phyloP scores from a whole-genome alignment of 2,888 invertebrate species.

The Hypsopygia costalis region DNA sequence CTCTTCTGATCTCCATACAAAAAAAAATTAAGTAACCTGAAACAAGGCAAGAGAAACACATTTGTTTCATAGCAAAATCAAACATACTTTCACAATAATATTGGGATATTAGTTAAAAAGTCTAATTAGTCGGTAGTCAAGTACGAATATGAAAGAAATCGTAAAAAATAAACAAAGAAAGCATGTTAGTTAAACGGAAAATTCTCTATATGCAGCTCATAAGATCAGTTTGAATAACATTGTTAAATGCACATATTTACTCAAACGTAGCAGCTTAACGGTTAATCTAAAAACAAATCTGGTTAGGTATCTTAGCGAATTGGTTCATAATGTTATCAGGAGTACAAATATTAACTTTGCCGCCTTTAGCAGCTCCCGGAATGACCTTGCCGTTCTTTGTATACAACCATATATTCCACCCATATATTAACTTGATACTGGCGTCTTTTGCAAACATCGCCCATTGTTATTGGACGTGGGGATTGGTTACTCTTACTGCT shows the following conservation, averaged over 20 bases:
- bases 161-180: no score
- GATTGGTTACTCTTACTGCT: conserved; percentile 4
- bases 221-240: conserved; percentile 29
- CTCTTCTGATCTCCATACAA: no score
- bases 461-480: conserved; percentile 37
- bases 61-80: no score
- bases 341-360: conserved; percentile 66
- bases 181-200: background rate
- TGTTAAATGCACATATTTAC: conserved; percentile 38
- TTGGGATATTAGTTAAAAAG: no score
- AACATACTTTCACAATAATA: no score
- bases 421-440: conserved; percentile 41
- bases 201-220: background rate
- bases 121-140: no score
- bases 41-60: no score
- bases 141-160: no score
- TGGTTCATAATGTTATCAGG: conserved; percentile 75
- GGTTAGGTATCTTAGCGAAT: conserved; percentile 66
- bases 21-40: no score
- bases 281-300: conserved; percentile 75
- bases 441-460: conserved; percentile 39
- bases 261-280: conserved; percentile 55
- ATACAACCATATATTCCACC: conserved; percentile 37
- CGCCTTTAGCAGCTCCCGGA: conserved; percentile 55
- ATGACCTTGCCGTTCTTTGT: conserved; percentile 51